Evolutionary conservation across 1,140 invertebrate species (phyloP), one percentile per base, ranked within the genome.

Genomic region (Drosophila persimilis): DNA sequence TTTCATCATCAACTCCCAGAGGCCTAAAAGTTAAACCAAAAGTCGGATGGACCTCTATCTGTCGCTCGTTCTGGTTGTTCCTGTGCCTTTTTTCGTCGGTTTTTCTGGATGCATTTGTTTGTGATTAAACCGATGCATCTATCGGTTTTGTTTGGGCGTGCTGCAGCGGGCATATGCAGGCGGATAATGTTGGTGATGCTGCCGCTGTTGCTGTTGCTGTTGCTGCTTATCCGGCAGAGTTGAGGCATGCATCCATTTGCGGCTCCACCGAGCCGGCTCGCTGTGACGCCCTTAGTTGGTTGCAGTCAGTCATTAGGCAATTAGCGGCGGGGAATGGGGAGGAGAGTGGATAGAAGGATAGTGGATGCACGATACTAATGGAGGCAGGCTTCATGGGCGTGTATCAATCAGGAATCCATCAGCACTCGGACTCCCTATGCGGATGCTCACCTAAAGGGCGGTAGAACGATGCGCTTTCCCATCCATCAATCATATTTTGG

Each of bases 61-160:
- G 8, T 11, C 7, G 7, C 3, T 8, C 7, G 31, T 11, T 35
- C 2, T 39, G 35, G 11, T 13, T 39, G 3, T 13, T 39, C 35
- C 35, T 39, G 11, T 39, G 35, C 35, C 11, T 4, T 5, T 51
- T 52, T 59, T 59, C 9, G 51, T 7, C 46, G 57, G 44, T 57
- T 55, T 65, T 61, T 50, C 74, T 70, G 80, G 79, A 78, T 59
- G 76, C 80, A 85, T 84, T 84, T 85, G 81, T 80, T 84, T 80
- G 57, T 84, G 80, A 80, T 84, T 86, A 84, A 84, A 73, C 44
- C 57, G 81, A 84, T 13, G 35, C 35, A 39, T 13, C 73, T 73
- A 65, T 64, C 65, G 76, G 54, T 43, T 50, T 60, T 81, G 79
- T 81, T 84, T 81, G 74, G 79, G 53, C 35, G 11, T 79, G 61